Evolutionary conservation across 35 echinoderm and acorn worm species (phyloP), one percentile per base, ranked within the genome.

Genomic region (Strongylocentrotus purpuratus): DNA sequence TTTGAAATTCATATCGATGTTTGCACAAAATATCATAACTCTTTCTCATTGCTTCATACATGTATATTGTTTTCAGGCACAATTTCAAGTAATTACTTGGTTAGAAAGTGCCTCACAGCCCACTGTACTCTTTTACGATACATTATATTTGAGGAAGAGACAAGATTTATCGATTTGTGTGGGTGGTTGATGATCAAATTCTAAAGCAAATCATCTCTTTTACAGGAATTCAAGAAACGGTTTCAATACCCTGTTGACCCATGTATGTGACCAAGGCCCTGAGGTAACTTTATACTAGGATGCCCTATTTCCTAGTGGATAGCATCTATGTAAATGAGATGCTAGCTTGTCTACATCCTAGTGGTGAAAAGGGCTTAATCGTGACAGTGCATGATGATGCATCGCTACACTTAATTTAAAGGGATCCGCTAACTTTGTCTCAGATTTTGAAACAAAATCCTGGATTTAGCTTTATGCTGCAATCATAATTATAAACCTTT

Each of bases 311-410:
- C 65, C 65, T 7, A 78, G 65, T 78, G 65, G 65, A 78, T n/a
- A 78, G 65, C 65, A 78, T 78, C 65, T 78, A 78, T 78, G 65
- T 78, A 78, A 78, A 78, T 78, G 65, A 78, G 65, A 78, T 78
- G 65, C 65, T 28, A 22, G 2, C 65, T n/a, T 78, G 65, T n/a
- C 65, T 70, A 70, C 22, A 20, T 70, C 61, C 61, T 25, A 70
- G 61, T 22, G 22, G 20, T 78, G 65, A 25, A 78, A 78, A 78
- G 65, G 65, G 65, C 7, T 78, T 28, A 78, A 78, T 78, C 65
- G 65, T 78, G 65, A 78, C 65, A 78, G 18, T 78, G 65, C 65
- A 78, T 78, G 28, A 78, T 78, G 65, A 78, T 78, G 65, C 10
- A 25, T 78, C 25, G 8, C 65, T n/a, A 55, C 50, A 55, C 50